These are phyloP conservation scores for Trichopria drosophilae DNA, from an alignment of 2,888 invertebrate genomes.

Conservation along the genomic window DNA sequence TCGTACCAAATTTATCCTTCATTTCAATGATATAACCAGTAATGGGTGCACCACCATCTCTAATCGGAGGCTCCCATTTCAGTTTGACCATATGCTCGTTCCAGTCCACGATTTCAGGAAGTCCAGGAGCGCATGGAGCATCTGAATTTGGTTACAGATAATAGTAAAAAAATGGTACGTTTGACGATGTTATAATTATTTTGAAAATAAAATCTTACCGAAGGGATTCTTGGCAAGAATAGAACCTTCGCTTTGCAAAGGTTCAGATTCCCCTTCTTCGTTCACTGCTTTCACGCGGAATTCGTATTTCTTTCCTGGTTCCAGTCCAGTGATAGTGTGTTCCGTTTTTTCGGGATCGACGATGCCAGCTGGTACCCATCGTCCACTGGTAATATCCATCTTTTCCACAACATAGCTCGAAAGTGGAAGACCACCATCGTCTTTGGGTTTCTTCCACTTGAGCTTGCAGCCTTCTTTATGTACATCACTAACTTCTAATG, in stretches of 20 bases:
- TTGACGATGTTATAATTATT: not conserved
- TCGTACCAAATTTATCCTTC: constrained; percentile 84
- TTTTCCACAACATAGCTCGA: constrained; percentile 92
- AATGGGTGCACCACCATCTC: constrained; percentile 92
- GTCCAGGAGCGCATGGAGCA: constrained; percentile 82
- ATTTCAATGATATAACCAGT: constrained; percentile 91
- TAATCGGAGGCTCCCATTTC: constrained; percentile 87
- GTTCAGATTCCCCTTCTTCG: constrained; percentile 96
- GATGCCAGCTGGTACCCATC: constrained; percentile 86
- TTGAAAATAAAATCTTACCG: constrained; percentile 59
- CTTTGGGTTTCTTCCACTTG: constrained; percentile 93
- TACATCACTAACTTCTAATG: constrained; percentile 85
- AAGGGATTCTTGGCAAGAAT: constrained; percentile 97
- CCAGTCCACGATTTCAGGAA: constrained; percentile 89
- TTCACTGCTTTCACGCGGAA: constrained; percentile 97
- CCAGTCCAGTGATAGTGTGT: constrained; percentile 83
- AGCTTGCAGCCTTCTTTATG: constrained; percentile 93
- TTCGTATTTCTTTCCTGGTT: constrained; percentile 94
- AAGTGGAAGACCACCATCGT: constrained; percentile 92
- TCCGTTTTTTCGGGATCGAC: constrained; percentile 81
- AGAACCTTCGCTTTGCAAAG: constrained; percentile 84
- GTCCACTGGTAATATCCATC: constrained; percentile 85
- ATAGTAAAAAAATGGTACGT: constrained; percentile 1
- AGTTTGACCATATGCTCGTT: constrained; percentile 87
- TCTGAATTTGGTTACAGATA: constrained; percentile 55